Base-by-base conservation (phyloP, 2,888 invertebrate genomes). In the Syrista parreyssii region DNA sequence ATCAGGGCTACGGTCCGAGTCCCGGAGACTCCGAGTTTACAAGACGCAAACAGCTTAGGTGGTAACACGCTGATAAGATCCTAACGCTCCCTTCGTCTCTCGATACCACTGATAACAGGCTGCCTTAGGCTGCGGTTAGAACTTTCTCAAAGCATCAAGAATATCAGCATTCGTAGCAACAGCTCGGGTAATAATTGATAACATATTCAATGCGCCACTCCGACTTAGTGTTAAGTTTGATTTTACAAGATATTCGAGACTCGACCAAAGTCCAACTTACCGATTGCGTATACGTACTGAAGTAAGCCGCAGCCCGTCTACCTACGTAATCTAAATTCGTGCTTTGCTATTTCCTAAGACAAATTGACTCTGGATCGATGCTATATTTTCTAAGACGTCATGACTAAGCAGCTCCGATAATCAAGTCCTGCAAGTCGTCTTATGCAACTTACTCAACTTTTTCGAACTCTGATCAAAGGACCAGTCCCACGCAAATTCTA, bases 41-140 rank as follows among this genome's bases (percentile, higher is more conserved):
- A 89, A 89, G 89, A 89, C 88, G 89, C 90, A 89, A 89, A 89
- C 89, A 89, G 89, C 88, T 90, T 90, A 89, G 87, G 88, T 86
- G 87, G 88, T 89, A 87, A 87, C 87, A 86, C 86, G 84, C 80
- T 85, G 90, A 90, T 90, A 89, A 89, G 88, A 90, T 89, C 89
- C 80, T 81, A 81, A 82, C 80, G 68, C 72, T 73, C 75, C 34
- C 23, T 55, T 82, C 82, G 85, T 85, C 82, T 85, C 84, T 84
- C 85, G 87, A 88, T 87, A 55, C 55, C 55, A 9, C 55, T 83
- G 84, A 86, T 84, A 86, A 82, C 82, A 84, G 84, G 85, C n/a
- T n/a, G n/a, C 79, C 84, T 86, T 85, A 85, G 87, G 84, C 81
- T 84, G 86, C 82, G 87, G 88, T 88, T 86, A 84, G 85, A 81